Base-by-base conservation (phyloP, 2,888 invertebrate genomes). In the Diplazon laetatorius region DNA sequence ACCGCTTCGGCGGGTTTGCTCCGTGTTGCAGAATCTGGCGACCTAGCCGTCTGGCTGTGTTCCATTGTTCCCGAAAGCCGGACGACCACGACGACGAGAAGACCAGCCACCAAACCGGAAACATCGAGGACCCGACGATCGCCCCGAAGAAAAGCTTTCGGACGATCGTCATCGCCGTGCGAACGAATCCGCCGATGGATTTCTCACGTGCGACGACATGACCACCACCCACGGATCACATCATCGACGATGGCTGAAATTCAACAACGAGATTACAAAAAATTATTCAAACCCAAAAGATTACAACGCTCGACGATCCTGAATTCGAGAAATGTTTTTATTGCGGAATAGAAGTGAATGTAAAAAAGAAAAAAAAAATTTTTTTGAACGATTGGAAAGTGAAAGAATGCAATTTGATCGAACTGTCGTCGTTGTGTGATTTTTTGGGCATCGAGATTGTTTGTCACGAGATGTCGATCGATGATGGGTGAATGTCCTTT, bases 21-120 rank as follows among this genome's bases (percentile, higher is more conserved):
- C 80, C 82, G 57, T 87, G 89, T 90, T 90, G 72, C 90, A 90
- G 90, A 90, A 87, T 81, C 85, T 90, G 87, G 89, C 90, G 85
- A 90, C 90, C 87, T 90, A 89, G 89, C 90, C 85, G 84, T 80
- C 35, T 52, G 76, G 84, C 60, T 73, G 83, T 82, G 82, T 82
- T 82, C 82, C 80, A 84, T 85, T 85, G 83, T 85, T 83, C 82
- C 82, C 63, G 82, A 79, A 82, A 81, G 78, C 77, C 83, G 62
- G 39, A 62, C 62, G 62, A 62, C 71, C 22, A 62, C 39, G 48
- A 60, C 70, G 60, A 69, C 57, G 69, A 68, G 39, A 35, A 70
- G 66, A 68, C 42, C 25, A 55, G 66, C 66, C 52, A 20, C 57
- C 66, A 66, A 35, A 22, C 50, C 42, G 71, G 35, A 30, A 48